Conservation (phyloP, 2,797 vertebrate species). For the Cossypha niveicapilla region DNA sequence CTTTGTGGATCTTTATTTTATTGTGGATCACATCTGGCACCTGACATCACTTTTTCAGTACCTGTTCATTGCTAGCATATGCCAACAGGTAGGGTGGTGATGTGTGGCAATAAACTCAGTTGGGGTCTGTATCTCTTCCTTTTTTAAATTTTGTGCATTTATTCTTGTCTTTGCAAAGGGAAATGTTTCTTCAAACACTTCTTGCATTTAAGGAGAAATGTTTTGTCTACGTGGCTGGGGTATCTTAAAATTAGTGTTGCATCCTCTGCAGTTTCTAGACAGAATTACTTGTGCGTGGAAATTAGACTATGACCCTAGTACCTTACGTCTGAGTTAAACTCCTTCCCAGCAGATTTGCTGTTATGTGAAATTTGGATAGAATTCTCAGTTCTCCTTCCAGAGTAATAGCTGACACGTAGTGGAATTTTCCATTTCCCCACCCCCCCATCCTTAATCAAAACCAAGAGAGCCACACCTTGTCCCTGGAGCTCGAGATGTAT, state of each 20-base stretch:
- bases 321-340: neutral
- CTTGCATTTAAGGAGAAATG: neutral
- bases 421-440: conserved; percentile 22
- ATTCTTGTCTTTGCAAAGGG: neutral
- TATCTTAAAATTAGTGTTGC: neutral
- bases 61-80: neutral
- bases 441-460: neutral
- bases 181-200: neutral
- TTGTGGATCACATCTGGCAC: neutral
- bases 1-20: neutral
- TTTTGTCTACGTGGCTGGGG: neutral
- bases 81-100: neutral
- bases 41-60: neutral
- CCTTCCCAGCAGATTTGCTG: conserved; percentile 20
- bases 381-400: conserved; percentile 12
- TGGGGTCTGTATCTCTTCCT: neutral
- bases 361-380: conserved; percentile 7
- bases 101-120: neutral
- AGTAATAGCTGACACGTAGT: neutral
- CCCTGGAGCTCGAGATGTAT: neutral
- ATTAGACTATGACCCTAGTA: neutral
- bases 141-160: neutral
- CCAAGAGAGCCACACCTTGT: conserved; percentile 11
- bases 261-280: neutral
- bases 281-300: neutral